Evolutionary conservation across 2,888 invertebrate genomes (phyloP).

Genomic region (Drosophila diplacantha): DNA sequence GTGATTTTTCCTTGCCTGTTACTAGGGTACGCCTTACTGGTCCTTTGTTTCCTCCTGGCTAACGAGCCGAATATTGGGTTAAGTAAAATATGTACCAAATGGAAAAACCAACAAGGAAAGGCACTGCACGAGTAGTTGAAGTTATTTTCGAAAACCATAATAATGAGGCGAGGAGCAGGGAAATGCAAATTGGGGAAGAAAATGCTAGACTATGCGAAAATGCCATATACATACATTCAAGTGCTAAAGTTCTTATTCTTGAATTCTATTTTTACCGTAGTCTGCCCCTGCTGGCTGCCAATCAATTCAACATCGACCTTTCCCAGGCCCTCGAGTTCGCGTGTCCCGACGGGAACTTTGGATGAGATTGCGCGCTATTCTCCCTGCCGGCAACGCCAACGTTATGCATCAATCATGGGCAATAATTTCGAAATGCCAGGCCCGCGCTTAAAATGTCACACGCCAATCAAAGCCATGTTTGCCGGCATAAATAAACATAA

Average conservation of each 20-base stretch:
- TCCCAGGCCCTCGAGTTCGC: conserved; percentile 7
- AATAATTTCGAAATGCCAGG: conserved; percentile 54
- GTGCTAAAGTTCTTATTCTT: not conserved
- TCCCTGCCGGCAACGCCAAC: conserved; percentile 5
- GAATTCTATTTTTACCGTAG: conserved; percentile 14
- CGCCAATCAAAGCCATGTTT: conserved; percentile 64
- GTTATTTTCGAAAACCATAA: conserved; percentile 40
- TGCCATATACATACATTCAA: not conserved
- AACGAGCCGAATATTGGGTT: conserved; percentile 72
- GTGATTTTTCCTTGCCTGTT: conserved; percentile 70
- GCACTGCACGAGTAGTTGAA: conserved; percentile 7
- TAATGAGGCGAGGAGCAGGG: conserved; percentile 7
- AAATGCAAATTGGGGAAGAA: conserved; percentile 10
- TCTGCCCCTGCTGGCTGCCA: conserved; percentile 16
- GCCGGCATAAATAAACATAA: conserved; percentile 45
- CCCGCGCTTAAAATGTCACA: conserved; percentile 61
- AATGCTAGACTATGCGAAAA: not conserved
- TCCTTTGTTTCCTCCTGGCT: conserved; percentile 67
- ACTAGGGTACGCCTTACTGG: conserved; percentile 63
- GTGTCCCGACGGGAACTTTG: conserved; percentile 20
- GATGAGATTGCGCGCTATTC: conserved; percentile 9
- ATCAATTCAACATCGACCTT: conserved; percentile 29
- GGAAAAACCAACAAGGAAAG: not conserved
- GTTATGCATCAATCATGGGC: conserved; percentile 39
- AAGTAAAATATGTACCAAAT: conserved; percentile 53